A percentile compares a stretch with the other conserved stretches of the same genome.
Evolutionary conservation across 2,113 vertebrate genomes (phyloP).

Genomic region (Solenodon paradoxus): DNA sequence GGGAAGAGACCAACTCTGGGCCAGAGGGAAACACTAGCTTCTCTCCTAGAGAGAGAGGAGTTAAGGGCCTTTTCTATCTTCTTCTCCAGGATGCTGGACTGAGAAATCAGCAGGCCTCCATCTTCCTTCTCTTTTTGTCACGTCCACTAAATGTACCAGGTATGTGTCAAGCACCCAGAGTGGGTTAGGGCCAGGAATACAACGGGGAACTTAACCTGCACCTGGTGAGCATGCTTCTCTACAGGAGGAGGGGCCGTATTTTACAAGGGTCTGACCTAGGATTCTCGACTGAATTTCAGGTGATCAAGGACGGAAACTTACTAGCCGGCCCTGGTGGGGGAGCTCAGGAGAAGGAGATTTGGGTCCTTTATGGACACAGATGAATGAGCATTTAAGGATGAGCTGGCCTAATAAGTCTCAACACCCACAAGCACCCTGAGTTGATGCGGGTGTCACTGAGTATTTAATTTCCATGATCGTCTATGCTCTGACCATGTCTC

Average conservation of each 20-base stretch:
- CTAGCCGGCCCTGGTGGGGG: not conserved
- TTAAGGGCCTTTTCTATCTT: not conserved
- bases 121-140: not conserved
- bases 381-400: not conserved
- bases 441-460: not conserved
- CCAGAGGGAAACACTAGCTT: not conserved
- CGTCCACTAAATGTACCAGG: not conserved
- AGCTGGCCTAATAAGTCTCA: not conserved
- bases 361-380: not conserved
- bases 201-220: not conserved
- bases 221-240: not conserved
- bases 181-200: too few relatives aligned
- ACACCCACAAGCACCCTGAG: not conserved
- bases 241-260: not conserved
- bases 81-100: not conserved
- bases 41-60: rapidly evolving
- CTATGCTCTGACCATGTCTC: not conserved
- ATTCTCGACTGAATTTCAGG: not conserved
- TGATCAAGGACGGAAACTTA: not conserved
- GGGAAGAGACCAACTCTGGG: not conserved
- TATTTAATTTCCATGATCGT: not conserved
- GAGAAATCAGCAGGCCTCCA: rapidly evolving
- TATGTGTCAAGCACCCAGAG: not conserved
- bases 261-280: not conserved
- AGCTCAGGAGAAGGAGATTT: not conserved